Evolutionary conservation across 2,888 invertebrate species (phyloP).

Genomic region (Melanostoma mellinum): DNA sequence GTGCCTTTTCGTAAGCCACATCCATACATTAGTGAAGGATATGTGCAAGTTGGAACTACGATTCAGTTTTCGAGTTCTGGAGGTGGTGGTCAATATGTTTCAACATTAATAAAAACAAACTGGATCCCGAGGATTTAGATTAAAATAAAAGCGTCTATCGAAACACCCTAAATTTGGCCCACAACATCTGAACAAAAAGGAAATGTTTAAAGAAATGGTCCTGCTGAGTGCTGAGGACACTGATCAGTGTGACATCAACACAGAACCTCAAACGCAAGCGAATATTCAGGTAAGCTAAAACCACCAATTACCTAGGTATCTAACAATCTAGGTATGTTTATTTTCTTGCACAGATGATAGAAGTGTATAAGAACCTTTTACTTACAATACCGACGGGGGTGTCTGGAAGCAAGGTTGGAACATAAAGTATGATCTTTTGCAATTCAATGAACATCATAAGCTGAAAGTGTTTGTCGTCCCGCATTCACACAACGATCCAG

Average conservation of each 20-base stretch:
- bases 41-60: too few relatives aligned
- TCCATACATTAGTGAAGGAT: too few relatives aligned
- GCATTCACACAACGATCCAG: constrained; percentile 83
- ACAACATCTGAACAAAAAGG: constrained; percentile 63
- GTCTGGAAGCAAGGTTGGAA: constrained; percentile 99
- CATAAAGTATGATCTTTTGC: constrained; percentile 89
- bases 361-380: constrained; percentile 91
- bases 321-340: constrained; percentile 22
- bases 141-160: constrained; percentile 6
- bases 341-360: constrained; percentile 88
- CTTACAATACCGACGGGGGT: constrained; percentile 98
- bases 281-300: constrained; percentile 84
- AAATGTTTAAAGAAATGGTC: constrained; percentile 73
- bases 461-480: constrained; percentile 97
- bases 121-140: constrained; percentile 12
- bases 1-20: too few relatives aligned
- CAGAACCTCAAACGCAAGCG: constrained; percentile 85
- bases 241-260: constrained; percentile 83
- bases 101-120: constrained; percentile 24
- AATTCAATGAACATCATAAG: constrained; percentile 90
- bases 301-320: not conserved
- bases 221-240: constrained; percentile 77
- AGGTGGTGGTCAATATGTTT: too few relatives aligned
- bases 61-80: too few relatives aligned
- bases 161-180: constrained; percentile 37